Conservation (phyloP, 2,888 invertebrate species). For the Rhamphomyia laevipes region DNA sequence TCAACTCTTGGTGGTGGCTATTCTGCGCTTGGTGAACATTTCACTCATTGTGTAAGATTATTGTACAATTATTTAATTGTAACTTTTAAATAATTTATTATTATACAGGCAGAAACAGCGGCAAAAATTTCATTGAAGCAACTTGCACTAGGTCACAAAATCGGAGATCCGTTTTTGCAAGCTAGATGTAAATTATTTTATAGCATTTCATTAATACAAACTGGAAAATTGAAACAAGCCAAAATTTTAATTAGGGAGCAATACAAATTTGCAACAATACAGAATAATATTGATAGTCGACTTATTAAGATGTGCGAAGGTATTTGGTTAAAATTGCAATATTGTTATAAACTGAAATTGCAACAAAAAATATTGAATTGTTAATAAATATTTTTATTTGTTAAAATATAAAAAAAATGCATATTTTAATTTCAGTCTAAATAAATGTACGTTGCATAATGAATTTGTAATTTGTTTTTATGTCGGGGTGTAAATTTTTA, state of each 20-base stretch:
- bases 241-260: slow-evolving; percentile 48
- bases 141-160: slow-evolving; percentile 61
- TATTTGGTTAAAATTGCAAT: slow-evolving; percentile 69
- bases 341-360: slow-evolving; percentile 13
- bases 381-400: too few species aligned
- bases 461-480: too few species aligned
- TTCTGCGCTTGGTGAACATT: slow-evolving; percentile 87
- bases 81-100: not conserved
- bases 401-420: too few species aligned
- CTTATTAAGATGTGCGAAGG: slow-evolving; percentile 74
- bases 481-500: too few species aligned
- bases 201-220: slow-evolving; percentile 79
- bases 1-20: slow-evolving; percentile 95
- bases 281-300: slow-evolving; percentile 43
- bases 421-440: too few species aligned
- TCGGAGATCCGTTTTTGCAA: slow-evolving; percentile 71
- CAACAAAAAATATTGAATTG: not conserved
- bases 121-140: slow-evolving; percentile 79
- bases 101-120: slow-evolving; percentile 67
- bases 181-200: slow-evolving; percentile 77
- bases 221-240: slow-evolving; percentile 52
- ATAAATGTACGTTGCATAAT: too few species aligned
- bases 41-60: slow-evolving; percentile 57
- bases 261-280: slow-evolving; percentile 37
- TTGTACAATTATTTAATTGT: not conserved